phyloP scores from a whole-genome alignment of 2,888 invertebrate genomes.

The Noctua janthe region DNA sequence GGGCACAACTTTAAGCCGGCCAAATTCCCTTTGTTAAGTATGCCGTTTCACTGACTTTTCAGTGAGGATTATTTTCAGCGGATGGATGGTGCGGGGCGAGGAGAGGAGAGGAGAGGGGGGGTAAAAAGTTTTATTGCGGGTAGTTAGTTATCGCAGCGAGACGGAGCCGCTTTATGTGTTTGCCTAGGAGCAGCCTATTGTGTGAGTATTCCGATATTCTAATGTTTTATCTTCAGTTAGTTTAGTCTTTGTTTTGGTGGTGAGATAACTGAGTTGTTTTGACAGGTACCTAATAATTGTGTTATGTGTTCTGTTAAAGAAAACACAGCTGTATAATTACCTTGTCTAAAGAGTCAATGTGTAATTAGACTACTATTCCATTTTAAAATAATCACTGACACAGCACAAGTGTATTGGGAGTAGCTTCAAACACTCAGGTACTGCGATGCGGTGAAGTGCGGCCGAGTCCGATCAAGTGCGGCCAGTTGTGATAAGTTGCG shows the following conservation, averaged over 20 bases:
- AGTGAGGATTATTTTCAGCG: constrained; percentile 65
- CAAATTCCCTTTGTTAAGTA: constrained; percentile 69
- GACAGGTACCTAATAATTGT: neutral
- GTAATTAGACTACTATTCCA: neutral
- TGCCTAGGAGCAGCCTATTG: constrained; percentile 56
- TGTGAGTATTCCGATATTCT: constrained; percentile 41
- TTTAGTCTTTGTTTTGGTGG: constrained; percentile 24
- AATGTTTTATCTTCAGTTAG: constrained; percentile 52
- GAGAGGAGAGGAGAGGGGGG: neutral
- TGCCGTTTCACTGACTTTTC: constrained; percentile 68
- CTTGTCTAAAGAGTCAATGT: neutral
- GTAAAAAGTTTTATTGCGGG: constrained; percentile 63
- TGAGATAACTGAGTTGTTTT: neutral
- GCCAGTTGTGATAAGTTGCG: constrained; percentile 24
- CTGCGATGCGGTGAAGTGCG: neutral
- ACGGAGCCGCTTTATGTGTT: constrained; percentile 58
- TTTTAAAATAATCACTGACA: neutral
- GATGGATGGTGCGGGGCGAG: constrained; percentile 36
- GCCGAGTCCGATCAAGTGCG: constrained; percentile 18
- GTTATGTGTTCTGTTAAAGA: neutral
- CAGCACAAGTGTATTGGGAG: neutral
- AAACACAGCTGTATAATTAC: neutral
- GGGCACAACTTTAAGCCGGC: constrained; percentile 58
- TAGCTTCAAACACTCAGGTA: neutral
- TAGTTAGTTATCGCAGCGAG: constrained; percentile 64